Evolutionary conservation across 2,888 invertebrate genomes (phyloP), one percentile per base, ranked within the genome.

Genomic region (Sisyra nigra): DNA sequence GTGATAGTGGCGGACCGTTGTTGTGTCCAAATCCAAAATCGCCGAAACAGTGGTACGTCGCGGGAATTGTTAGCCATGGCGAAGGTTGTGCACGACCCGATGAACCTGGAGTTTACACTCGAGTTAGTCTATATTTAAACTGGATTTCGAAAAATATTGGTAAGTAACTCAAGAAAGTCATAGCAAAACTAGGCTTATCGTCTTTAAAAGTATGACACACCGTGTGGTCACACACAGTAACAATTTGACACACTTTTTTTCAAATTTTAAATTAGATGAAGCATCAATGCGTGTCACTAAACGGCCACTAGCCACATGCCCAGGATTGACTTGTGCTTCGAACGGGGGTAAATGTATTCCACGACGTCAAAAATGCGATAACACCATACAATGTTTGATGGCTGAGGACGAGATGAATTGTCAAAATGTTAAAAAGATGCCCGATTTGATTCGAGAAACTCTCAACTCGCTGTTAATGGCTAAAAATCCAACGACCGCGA

Each of bases 11-110:
- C 37, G 87, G 88, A 1, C 88, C 88, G 38, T 69, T 88, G 40
- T 71, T 87, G 59, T 88, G 88, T 61, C 74, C 72, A 56, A 79
- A 80, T 60, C 74, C 78, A 33, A 65, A 68, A 45, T 70, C 72
- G 53, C 59, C 67, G 0, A 69, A 72, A 47, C 79, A 80, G 54
- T 85, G 83, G 80, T 86, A 84, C 56, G 66, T 86, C 46, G 85
- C 80, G 4, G 89, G 88, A 1, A 72, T 89, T 41, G 84, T 89
- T 0, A 87, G 87, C 54, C 87, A 88, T 55, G 89, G 89, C 17
- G 79, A 84, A 52, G 89, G 89, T 3, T 89, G 89, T 59, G 89
- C 75, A 14, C 70, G 82, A 49, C 74, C 80, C 41, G 69, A 74
- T 46, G 83, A 87, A 57, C 83, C 85, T 13, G 88, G 88, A 2